Evolutionary conservation across 2,797 vertebrate species (phyloP), one percentile per base, ranked within the genome.

Genomic region (Myripristis jacobus): DNA sequence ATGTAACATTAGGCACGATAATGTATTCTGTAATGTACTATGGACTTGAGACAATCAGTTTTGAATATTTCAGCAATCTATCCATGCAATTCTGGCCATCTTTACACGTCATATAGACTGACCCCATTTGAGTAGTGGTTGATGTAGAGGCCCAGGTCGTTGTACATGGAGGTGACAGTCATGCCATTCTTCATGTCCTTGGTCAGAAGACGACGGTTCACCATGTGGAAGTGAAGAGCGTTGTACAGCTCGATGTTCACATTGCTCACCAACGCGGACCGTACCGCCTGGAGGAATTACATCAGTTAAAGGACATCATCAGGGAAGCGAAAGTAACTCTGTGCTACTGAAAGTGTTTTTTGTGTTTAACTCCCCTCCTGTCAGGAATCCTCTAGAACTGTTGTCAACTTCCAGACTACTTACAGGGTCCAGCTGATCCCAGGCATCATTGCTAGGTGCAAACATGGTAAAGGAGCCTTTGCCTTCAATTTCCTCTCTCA

Each of bases 91-190:
- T 3, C 31, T 41, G 29, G 22, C 16, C 2, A 19, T 21, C n/a
- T 31, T 2, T 27, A 27, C 22, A n/a, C 10, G 1, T 18, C 43
- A 27, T 2, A 47, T 18, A 11, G 59, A 88, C 91, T 43, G 92
- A 98, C 98, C 90, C 98, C 98, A 78, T 98, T 99, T 19, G 96
- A 85, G 84, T 98, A 98, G 86, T 99, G 98, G 90, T 98, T 97
- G 83, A 99, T 96, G 75, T 94, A 87, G 65, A 99, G 93, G 1
- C 94, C 93, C 80, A 94, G 92, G 19, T 93, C 83, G 60, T 96
- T 94, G 81, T 96, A 95, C 96, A 97, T 96, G 4, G 97, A 98
- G 10, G 91, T 84, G 48, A 96, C 21, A 13, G 88, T 90, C 91
- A 97, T 86, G 72, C 95, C 96, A 44, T 98, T 95, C 90, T 95